A percentile compares a stretch with the other conserved stretches of the same genome.
Conservation (phyloP, 2,113 vertebrate genomes). For the Polypterus bichir region DNA sequence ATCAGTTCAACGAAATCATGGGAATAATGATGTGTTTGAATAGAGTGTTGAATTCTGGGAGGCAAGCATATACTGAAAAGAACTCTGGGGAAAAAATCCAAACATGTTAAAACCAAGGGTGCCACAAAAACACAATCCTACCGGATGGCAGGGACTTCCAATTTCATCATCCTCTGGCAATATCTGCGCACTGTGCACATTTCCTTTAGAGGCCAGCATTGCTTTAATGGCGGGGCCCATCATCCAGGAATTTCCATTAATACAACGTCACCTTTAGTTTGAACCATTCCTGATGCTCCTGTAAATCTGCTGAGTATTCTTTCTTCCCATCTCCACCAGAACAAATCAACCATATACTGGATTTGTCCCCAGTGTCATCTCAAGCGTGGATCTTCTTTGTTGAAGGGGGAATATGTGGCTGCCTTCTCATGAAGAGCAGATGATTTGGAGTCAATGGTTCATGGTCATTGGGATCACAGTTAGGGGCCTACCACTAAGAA, state of each 20-base stretch:
- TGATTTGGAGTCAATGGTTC: conserved; percentile 20
- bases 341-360: conserved; percentile 17
- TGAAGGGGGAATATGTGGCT: conserved; percentile 17
- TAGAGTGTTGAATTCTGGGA: too few species aligned
- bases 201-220: conserved; percentile 10
- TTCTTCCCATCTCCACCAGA: conserved; percentile 20
- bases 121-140: too few species aligned
- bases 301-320: conserved; percentile 15
- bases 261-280: conserved; percentile 13
- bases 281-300: conserved; percentile 16
- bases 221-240: conserved; percentile 10
- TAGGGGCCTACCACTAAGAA: conserved; percentile 17
- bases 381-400: conserved; percentile 10
- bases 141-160: too few species aligned
- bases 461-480: conserved; percentile 18
- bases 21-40: too few species aligned
- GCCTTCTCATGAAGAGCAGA: conserved; percentile 16
- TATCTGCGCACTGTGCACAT: not conserved
- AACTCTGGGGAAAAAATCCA: too few species aligned
- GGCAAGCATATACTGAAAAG: too few species aligned
- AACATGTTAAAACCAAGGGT: too few species aligned
- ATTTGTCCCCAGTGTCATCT: conserved; percentile 17
- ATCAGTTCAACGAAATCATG: too few species aligned
- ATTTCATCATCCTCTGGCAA: too few species aligned
- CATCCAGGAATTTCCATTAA: conserved; percentile 22